A percentile compares a stretch with the other conserved stretches of the same genome.
Conservation (phyloP, 1,140 invertebrate genomes). For the Drosophila persimilis region DNA sequence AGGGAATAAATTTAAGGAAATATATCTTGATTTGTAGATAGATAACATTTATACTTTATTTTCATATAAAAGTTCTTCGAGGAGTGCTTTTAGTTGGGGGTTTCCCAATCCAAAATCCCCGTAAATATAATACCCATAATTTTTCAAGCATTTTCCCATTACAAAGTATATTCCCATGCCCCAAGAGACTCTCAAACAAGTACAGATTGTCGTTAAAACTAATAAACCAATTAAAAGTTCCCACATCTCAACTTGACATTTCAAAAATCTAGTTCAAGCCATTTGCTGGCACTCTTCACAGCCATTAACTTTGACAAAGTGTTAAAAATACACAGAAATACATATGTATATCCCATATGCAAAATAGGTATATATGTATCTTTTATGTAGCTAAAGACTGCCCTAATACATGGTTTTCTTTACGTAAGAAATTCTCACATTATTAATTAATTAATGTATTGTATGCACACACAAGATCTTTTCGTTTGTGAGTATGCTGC, state of each 20-base stretch:
- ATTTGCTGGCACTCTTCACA: slow-evolving; percentile 3
- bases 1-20: too few relatives aligned
- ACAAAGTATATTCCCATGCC: neutral
- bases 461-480: slow-evolving; percentile 56
- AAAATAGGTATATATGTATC: slow-evolving; percentile 2
- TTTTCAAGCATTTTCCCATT: neutral
- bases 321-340: slow-evolving; percentile 4
- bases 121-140: neutral
- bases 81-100: neutral
- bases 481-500: slow-evolving; percentile 43
- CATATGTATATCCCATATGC: neutral
- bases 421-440: slow-evolving; percentile 79
- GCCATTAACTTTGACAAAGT: slow-evolving; percentile 32
- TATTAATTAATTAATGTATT: slow-evolving; percentile 63
- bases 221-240: neutral
- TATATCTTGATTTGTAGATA: too few relatives aligned
- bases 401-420: slow-evolving; percentile 16
- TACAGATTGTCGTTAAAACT: neutral
- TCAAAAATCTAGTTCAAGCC: neutral
- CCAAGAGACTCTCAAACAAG: too few relatives aligned
- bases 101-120: slow-evolving; percentile 8
- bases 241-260: slow-evolving; percentile 3
- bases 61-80: too few relatives aligned
- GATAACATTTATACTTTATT: too few relatives aligned
- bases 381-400: slow-evolving; percentile 11